Evolutionary conservation across 2,113 vertebrate genomes (phyloP).

Genomic region (Stercorarius parasiticus): DNA sequence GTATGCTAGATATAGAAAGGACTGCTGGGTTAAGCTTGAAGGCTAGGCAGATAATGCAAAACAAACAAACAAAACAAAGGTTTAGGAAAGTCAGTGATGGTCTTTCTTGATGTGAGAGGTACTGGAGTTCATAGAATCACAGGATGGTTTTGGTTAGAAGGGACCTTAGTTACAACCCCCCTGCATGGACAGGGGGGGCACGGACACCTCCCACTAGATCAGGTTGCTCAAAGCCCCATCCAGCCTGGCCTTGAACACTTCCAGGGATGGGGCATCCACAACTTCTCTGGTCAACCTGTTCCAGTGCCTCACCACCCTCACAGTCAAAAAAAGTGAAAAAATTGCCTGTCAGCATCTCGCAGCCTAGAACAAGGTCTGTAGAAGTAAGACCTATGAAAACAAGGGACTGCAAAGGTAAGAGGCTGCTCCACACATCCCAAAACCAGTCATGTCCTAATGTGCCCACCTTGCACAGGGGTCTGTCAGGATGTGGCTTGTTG

Average conservation of each 20-base stretch:
- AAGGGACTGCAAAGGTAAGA: neutral
- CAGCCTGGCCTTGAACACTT: neutral
- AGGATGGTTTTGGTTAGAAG: neutral
- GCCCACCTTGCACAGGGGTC: neutral
- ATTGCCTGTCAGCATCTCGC: neutral
- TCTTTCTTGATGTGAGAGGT: neutral
- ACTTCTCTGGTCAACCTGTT: neutral
- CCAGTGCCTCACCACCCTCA: neutral
- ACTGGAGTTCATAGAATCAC: neutral
- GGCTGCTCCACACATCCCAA: neutral
- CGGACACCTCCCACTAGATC: too few species aligned
- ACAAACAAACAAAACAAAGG: neutral
- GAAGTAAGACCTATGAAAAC: neutral
- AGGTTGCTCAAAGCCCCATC: neutral
- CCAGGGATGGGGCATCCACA: neutral
- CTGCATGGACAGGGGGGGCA: too few species aligned
- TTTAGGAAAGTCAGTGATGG: neutral
- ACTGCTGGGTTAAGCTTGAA: neutral
- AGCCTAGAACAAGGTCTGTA: fast-evolving
- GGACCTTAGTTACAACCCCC: neutral
- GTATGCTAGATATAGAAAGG: neutral
- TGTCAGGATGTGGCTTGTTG: neutral
- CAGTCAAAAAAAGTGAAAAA: neutral
- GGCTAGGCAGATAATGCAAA: neutral
- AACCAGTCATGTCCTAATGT: neutral